A percentile compares a stretch with the other conserved stretches of the same genome.
phyloP scores from a whole-genome alignment of 1,140 invertebrate genomes.

The Aethina tumida region DNA sequence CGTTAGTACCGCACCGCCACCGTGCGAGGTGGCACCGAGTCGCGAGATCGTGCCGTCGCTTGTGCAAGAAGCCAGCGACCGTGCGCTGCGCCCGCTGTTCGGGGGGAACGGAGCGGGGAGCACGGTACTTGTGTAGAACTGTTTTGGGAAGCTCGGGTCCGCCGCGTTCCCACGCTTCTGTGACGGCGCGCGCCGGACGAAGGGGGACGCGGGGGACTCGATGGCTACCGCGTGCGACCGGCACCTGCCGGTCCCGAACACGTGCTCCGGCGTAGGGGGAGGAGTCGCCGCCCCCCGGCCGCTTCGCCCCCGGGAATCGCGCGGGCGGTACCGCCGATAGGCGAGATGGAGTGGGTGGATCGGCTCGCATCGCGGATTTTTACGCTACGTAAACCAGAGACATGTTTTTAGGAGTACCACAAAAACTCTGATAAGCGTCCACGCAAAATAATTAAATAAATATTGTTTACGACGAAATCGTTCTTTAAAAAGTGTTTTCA shows the following conservation, averaged over 20 bases:
- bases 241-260: conserved; percentile 21
- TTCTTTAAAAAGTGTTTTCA: no score
- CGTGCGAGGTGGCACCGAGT: not conserved
- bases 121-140: conserved; percentile 26
- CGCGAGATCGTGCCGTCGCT: conserved; percentile 1
- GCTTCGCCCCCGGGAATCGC: conserved; percentile 14
- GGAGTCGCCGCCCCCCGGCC: no score
- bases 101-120: conserved; percentile 10
- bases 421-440: no score
- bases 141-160: conserved; percentile 31
- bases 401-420: no score
- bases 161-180: conserved; percentile 31
- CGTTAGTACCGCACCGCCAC: no score
- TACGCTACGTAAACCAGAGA: not conserved
- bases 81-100: conserved; percentile 2
- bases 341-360: conserved; percentile 9
- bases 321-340: not conserved
- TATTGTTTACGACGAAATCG: no score
- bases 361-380: not conserved
- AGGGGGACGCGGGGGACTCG: conserved; percentile 13
- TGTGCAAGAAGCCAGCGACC: not conserved
- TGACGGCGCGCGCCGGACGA: conserved; percentile 22
- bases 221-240: conserved; percentile 22
- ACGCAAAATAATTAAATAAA: no score
- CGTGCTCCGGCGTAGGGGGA: no score